Conservation (phyloP, 2,888 invertebrate genomes). For the Dicycla oo region DNA sequence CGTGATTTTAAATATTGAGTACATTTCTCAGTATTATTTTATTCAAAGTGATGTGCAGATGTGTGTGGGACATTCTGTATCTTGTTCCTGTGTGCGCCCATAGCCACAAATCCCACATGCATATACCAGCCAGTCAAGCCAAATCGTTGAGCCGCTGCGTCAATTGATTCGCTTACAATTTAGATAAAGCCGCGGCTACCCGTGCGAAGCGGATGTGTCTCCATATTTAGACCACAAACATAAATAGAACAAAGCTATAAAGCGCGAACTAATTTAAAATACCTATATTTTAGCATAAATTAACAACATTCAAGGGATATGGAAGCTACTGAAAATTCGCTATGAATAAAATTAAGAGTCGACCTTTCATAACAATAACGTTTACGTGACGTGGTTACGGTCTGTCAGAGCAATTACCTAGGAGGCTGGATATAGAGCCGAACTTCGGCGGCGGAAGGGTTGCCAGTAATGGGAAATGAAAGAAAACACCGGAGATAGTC, state of each 20-base stretch:
- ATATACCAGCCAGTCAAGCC: background rate
- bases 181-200: conserved; percentile 16
- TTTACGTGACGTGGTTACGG: conserved; percentile 61
- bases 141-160: conserved; percentile 16
- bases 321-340: conserved; percentile 39
- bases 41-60: background rate
- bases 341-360: conserved; percentile 58
- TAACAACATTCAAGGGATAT: conserved; percentile 41
- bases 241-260: conserved; percentile 20
- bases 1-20: background rate
- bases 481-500: conserved; percentile 75
- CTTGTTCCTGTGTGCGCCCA: background rate
- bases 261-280: conserved; percentile 42
- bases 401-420: conserved; percentile 60
- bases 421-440: conserved; percentile 46
- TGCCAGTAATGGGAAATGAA: conserved; percentile 68
- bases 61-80: no score
- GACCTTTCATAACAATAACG: conserved; percentile 57
- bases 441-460: conserved; percentile 34
- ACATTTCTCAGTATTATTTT: background rate
- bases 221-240: conserved; percentile 25
- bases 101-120: background rate
- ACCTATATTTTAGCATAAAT: conserved; percentile 49
- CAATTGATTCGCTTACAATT: conserved; percentile 20
- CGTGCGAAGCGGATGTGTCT: conserved; percentile 2